A percentile compares a stretch with the other conserved stretches of the same genome.
These are phyloP conservation scores for Sarcophaga variegata DNA, from an alignment of 2,888 invertebrate genomes.

Conservation along the genomic window DNA sequence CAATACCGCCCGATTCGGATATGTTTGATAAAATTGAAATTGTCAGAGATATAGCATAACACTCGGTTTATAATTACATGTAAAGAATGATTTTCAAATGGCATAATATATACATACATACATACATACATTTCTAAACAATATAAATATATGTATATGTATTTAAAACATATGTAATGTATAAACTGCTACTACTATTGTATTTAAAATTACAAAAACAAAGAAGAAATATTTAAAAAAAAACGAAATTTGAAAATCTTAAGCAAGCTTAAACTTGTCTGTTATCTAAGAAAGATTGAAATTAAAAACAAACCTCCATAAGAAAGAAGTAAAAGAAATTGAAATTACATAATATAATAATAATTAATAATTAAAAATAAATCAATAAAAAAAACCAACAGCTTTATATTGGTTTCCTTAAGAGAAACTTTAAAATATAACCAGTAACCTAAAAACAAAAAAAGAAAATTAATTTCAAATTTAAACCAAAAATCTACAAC, in stretches of 20 bases:
- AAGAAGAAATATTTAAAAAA: background rate
- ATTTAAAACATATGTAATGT: conserved; percentile 27
- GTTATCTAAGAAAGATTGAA: conserved; percentile 9
- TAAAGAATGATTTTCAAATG: conserved; percentile 69
- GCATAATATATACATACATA: background rate
- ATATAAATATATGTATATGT: background rate
- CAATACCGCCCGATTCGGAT: conserved; percentile 88
- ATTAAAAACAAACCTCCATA: background rate
- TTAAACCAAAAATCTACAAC: background rate
- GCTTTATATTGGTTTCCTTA: conserved; percentile 66
- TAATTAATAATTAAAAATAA: conserved; percentile 34
- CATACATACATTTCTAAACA: background rate
- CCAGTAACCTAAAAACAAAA: background rate
- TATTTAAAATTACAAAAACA: conserved; percentile 25
- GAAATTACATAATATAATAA: background rate
- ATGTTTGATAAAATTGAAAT: conserved; percentile 82
- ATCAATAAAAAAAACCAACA: conserved; percentile 43
- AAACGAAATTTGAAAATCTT: background rate
- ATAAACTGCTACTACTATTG: conserved; percentile 42
- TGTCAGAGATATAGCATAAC: conserved; percentile 82
- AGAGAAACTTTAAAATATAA: conserved; percentile 61
- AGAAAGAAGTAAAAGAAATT: background rate
- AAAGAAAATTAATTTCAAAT: background rate
- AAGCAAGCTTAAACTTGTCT: conserved; percentile 47
- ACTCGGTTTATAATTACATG: conserved; percentile 80